Evolutionary conservation across 2,113 vertebrate species (phyloP), one percentile per base, ranked within the genome.

Genomic region (Mionectes macconnelli): DNA sequence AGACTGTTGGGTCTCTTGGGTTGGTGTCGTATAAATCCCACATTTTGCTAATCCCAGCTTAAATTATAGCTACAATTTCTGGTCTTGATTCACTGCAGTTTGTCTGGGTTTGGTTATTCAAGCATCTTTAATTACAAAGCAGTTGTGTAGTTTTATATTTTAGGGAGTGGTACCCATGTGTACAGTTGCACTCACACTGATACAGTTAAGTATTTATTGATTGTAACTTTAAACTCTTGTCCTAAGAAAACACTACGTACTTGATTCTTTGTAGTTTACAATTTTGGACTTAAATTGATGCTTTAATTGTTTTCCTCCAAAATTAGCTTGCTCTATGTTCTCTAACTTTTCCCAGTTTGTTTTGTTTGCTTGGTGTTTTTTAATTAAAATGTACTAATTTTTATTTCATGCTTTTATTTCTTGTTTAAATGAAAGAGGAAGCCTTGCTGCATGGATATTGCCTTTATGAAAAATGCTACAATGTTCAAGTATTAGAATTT

Each of bases 251-350:
- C 19, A 52, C 6, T 31, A 35, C 69, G 10, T 6, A 3, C 1
- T 20, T 20, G 19, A 50, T 50, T 55, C 14, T 79, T 44, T 8
- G 5, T 42, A 11, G 5, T n/a, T 82, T 31, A 68, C 16, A 9
- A 1, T 23, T 74, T 42, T 45, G 17, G 31, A 35, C 14, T 11
- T 25, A 53, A 84, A 39, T 27, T n/a, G 4, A 14, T 35, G 17
- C 14, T 24, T 31, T 49, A 13, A 14, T 23, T 62, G 13, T 33
- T 39, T 33, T 2, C 8, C 19, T 11, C 4, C 0, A 8, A 66
- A 30, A 47, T 18, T 12, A 31, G 17, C n/a, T 78, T 73, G 5
- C 25, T 56, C 35, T 22, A 16, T 44, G 23, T 28, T 69, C 12
- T 40, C 9, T n/a, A 27, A 6, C 5, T 69, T 83, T 11, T 42